These are phyloP conservation scores for Andrena trimmerana DNA, from an alignment of 2,888 invertebrate species.

Conservation along the genomic window DNA sequence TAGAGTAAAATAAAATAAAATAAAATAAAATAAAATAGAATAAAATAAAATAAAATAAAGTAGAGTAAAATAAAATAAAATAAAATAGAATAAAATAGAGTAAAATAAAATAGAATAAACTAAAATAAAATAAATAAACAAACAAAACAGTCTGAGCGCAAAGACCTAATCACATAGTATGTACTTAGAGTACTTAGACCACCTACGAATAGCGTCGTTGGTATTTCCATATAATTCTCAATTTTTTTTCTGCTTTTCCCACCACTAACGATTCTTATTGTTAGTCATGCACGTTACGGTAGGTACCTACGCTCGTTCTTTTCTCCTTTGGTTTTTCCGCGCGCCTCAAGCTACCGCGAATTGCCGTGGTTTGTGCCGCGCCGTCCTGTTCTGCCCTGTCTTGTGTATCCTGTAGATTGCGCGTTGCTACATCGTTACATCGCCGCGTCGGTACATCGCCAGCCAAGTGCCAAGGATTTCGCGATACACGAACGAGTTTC, in stretches of 20 bases:
- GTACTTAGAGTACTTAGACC: background rate
- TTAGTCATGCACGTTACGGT: constrained; percentile 67
- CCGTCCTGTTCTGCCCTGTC: background rate
- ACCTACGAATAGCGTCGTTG: constrained; percentile 45
- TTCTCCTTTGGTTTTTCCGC: constrained; percentile 47
- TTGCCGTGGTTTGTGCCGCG: constrained; percentile 3
- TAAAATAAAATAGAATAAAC: no score
- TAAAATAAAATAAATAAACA: no score
- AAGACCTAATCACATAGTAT: no score
- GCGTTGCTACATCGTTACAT: background rate
- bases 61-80: no score
- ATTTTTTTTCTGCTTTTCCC: constrained; percentile 66
- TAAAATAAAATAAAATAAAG: no score
- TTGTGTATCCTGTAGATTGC: background rate
- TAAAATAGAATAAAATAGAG: no score
- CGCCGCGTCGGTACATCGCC: background rate
- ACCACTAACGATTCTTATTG: constrained; percentile 69
- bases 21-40: no score
- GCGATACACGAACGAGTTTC: constrained; percentile 61
- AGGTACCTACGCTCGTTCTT: constrained; percentile 43
- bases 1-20: no score
- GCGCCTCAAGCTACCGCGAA: constrained; percentile 56
- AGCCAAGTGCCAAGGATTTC: constrained; percentile 31
- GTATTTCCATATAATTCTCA: constrained; percentile 74
- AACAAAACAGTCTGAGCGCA: no score